Conservation (phyloP, 2,113 vertebrate genomes). For the Sarotherodon lohbergeri region DNA sequence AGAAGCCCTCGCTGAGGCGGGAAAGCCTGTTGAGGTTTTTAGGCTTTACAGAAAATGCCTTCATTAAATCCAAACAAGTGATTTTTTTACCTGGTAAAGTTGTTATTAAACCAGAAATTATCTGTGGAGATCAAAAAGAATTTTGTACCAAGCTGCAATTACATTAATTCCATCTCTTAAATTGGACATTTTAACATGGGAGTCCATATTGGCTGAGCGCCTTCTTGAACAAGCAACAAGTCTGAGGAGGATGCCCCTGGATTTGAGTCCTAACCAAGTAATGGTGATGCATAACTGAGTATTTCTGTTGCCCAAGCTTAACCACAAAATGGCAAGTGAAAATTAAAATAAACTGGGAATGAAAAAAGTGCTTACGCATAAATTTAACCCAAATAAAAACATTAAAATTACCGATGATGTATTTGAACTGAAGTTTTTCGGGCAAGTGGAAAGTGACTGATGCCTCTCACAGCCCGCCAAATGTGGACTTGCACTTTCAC, state of each 20-base stretch:
- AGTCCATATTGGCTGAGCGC: background rate
- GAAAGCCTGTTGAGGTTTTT: background rate
- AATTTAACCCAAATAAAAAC: no score
- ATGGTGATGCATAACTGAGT: background rate
- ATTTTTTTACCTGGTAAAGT: background rate
- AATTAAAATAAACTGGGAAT: background rate
- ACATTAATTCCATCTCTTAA: background rate
- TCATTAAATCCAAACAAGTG: background rate
- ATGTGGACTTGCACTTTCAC: background rate
- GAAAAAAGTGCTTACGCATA: background rate
- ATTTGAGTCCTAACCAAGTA: background rate
- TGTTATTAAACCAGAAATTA: background rate
- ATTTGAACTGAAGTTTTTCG: background rate
- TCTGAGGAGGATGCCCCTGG: background rate
- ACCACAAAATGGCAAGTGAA: background rate
- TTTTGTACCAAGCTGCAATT: background rate
- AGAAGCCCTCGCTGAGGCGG: background rate
- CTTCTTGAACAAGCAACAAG: background rate
- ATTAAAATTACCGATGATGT: background rate
- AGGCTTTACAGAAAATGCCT: background rate
- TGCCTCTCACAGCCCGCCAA: background rate
- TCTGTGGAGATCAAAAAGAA: background rate
- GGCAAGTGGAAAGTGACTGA: background rate
- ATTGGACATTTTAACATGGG: background rate
- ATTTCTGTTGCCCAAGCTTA: background rate